Base-by-base conservation (phyloP, 2,888 invertebrate genomes). In the Cantharis flavilabris region DNA sequence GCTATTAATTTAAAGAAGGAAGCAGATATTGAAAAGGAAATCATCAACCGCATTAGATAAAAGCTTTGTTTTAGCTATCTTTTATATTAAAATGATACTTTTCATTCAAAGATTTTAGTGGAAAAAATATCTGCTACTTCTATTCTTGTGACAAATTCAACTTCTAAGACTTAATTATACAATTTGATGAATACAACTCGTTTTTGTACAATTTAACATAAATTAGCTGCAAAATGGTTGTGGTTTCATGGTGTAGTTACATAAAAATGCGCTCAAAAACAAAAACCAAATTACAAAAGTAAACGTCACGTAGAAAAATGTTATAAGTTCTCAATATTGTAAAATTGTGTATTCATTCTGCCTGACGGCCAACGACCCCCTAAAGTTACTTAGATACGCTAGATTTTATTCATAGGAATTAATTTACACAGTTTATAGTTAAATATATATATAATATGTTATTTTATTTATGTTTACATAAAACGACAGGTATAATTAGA, bases 221-320 rank as follows among this genome's bases (percentile, higher is more conserved):
- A 78, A 72, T 75, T 75, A 75, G 64, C 75, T 72, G 71, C 71
- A 67, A 77, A 75, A 79, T 80, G 76, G 76, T 81, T 81, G 81
- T 73, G 81, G 81, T 82, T 82, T 81, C 69, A 81, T 73, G 81
- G 81, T 82, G 74, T 73, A 76, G 76, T 73, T 70, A 69, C 62
- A 76, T 72, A 67, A 72, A 70, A 72, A 75, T 75, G 72, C 67
- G 10, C 49, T 13, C 28, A 33, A 33, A 20, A 78, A 20, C 49
- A 75, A 76, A 76, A 70, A 76, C 72, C 20, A 16, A 69, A 75
- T 76, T 63, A 76, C 73, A 73, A 78, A 78, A 78, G 78, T 72
- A 76, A 76, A 79, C 62, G 71, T 75, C 76, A 76, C 79, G 76
- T 79, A 76, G 71, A 16, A 72, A 76, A 76, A 71, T 67, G 69